Base-by-base conservation (phyloP, 2,113 vertebrate genomes). In the Callithrix jacchus region DNA sequence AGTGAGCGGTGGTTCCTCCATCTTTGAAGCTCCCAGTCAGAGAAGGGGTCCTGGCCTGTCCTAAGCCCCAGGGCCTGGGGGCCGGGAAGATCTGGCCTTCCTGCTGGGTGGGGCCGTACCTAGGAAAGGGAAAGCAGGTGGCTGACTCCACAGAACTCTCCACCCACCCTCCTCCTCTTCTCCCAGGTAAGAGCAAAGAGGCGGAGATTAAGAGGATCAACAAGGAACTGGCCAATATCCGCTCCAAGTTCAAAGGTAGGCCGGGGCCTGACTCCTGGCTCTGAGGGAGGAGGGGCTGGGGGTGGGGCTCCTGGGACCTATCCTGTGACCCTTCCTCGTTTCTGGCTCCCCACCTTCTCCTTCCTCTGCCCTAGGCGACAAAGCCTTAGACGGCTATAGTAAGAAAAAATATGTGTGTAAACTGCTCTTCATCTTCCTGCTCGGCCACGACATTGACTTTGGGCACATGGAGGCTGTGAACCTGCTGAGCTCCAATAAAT, bases 331-430 rank as follows among this genome's bases (percentile, higher is more conserved):
- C 32, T n/a, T 79, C 71, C 89, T 95, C 35, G 81, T 70, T 30
- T 2, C 13, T 58, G 27, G 10, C 66, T 23, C 37, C 16, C 32
- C 40, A 1, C 79, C 27, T 64, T n/a, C 68, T 40, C 80, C 52
- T 45, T 47, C 47, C 87, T 95, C 37, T 58, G 87, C 61, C 66
- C 21, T 89, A 98, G 99, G 99, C 35, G 99, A 99, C 98, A 99
- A 99, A 96, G 99, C 99, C 49, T 98, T 99, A 97, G 99, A 99
- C 16, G 99, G 99, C 94, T 99, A 99, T 98, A 99, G 99, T 97
- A 99, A 99, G 98, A 99, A 99, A 97, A 99, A 99, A 80, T 99
- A 99, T 7, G 99, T 99, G 42, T 99, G 99, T 97, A 99, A 99
- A 96, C 98, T 99, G 93, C 99, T 99, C 32, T 99, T 99, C 98